Percentiles rank a stretch among this genome's conserved stretches.
These are phyloP conservation scores for Brachylomia viminalis DNA, from an alignment of 2,888 invertebrate species.

Conservation along the genomic window DNA sequence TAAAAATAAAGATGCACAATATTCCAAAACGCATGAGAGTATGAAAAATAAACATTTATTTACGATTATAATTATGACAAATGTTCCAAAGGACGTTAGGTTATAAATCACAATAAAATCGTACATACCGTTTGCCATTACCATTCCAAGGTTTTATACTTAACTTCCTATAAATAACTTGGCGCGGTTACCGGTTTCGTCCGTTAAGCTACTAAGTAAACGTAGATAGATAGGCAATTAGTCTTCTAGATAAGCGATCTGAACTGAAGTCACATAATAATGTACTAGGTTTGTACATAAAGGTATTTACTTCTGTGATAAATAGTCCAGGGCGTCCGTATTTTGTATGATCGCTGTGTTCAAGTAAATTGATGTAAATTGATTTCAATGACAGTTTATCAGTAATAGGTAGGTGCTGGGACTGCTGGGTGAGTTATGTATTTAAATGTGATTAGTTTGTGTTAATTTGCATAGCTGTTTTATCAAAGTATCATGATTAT, in stretches of 20 bases:
- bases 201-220: conserved; percentile 73
- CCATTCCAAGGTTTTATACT: conserved; percentile 79
- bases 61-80: conserved; percentile 75
- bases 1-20: conserved; percentile 21
- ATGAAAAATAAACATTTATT: conserved; percentile 46
- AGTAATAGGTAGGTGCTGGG: conserved; percentile 32
- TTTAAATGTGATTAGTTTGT: conserved; percentile 31
- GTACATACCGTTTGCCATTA: conserved; percentile 77
- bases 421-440: conserved; percentile 31
- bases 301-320: conserved; percentile 66
- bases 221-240: conserved; percentile 80
- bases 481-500: conserved; percentile 12
- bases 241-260: conserved; percentile 81
- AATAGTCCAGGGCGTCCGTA: conserved; percentile 62
- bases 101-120: conserved; percentile 79
- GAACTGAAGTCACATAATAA: conserved; percentile 69
- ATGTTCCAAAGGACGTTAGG: conserved; percentile 68
- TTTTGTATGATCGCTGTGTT: conserved; percentile 45
- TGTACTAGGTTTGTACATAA: conserved; percentile 65
- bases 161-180: conserved; percentile 77
- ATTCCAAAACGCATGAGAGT: conserved; percentile 4
- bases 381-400: conserved; percentile 59
- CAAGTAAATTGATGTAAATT: conserved; percentile 56
- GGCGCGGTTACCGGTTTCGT: conserved; percentile 74
- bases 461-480: conserved; percentile 26